Conservation (phyloP, 2,888 invertebrate genomes). For the Spodoptera exigua region DNA sequence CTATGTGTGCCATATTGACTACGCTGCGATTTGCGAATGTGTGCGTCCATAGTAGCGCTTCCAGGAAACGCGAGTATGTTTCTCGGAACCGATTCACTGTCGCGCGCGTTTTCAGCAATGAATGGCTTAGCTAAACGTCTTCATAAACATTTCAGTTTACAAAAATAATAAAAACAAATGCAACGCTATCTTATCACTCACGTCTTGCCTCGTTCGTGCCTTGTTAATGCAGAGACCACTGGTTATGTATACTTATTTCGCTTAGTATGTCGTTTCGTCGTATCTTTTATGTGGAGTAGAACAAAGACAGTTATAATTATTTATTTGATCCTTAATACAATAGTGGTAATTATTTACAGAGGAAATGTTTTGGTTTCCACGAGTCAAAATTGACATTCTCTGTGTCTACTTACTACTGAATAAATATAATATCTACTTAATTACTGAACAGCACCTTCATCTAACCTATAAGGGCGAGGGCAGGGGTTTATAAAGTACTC, state of each 20-base stretch:
- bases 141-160: conserved; percentile 55
- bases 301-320: no score
- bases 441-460: no score
- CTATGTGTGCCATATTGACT: conserved; percentile 75
- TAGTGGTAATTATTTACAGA: no score
- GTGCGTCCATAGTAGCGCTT: conserved; percentile 85
- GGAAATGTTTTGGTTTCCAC: no score
- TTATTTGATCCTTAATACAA: no score
- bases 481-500: no score
- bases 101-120: conserved; percentile 85
- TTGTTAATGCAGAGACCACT: conserved; percentile 39
- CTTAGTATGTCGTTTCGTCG: conserved; percentile 1
- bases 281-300: no score
- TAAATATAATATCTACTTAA: no score
- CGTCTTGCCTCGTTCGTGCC: conserved; percentile 53
- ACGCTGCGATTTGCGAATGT: conserved; percentile 68
- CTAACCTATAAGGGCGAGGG: no score
- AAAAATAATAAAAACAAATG: conserved; percentile 31
- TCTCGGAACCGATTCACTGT: conserved; percentile 85
- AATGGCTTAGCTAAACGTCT: conserved; percentile 73
- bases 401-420: no score
- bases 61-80: conserved; percentile 87
- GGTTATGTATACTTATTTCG: background rate
- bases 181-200: conserved; percentile 59
- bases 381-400: no score